Evolutionary conservation across 1,140 invertebrate genomes (phyloP), one percentile per base, ranked within the genome.

Genomic region (Phthorimaea operculella): DNA sequence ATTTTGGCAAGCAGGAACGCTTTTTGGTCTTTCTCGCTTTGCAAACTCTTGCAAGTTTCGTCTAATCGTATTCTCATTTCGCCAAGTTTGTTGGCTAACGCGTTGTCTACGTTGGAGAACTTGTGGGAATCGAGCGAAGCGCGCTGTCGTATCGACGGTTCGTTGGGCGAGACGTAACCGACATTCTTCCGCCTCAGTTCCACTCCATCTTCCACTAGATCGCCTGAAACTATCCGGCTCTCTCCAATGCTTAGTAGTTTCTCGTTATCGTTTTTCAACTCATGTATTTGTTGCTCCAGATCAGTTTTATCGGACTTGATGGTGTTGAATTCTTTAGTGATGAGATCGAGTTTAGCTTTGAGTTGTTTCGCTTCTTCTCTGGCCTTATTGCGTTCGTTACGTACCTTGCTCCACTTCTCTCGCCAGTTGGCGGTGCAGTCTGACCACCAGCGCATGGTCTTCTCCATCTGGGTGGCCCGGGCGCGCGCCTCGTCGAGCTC

Each of bases 401-500:
- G 72, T 34, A 93, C 93, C 85, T 98, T 97, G 79, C 94, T 96
- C 97, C 97, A 99, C 76, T 98, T 98, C 79, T 98, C 95, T 8
- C 96, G 87, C 86, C 88, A 89, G 62, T 88, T 88, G n/a, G 87
- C 87, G 1, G 88, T 89, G 62, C 88, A 89, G 58, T 88, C 88
- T 0, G 96, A 98, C 97, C 97, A 99, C 97, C 97, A 99, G 52
- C 95, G 87, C 96, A 99, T 98, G 0, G 97, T 99, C 85, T 99
- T 99, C 77, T 99, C 97, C 97, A 99, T 98, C 82, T 99, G 97
- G 0, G 95, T 92, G 4, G 95, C 95, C 56, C 96, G 82, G 1
- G 95, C 94, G 59, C 95, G 87, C 0, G 96, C 95, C 73, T 98
- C 96, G 65, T 97, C 94, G 55, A 98, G 80, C 76, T 98, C 96